A percentile compares a stretch with the other conserved stretches of the same genome.
phyloP scores from a whole-genome alignment of 2,797 vertebrate species.

The Rallus crepitans region DNA sequence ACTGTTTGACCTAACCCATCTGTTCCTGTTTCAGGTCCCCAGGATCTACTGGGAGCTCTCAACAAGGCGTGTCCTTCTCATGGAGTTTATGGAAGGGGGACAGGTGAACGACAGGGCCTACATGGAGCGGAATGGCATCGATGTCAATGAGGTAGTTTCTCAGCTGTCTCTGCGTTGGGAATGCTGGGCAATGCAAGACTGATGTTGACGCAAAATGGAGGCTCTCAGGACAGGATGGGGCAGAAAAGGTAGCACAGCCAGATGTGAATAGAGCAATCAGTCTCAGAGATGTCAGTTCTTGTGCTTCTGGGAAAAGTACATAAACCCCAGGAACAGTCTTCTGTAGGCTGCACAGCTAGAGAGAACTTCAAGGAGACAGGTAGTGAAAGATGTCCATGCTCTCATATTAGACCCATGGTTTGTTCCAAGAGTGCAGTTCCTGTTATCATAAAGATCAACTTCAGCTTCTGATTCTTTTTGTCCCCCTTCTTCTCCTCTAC shows the following conservation, averaged over 20 bases:
- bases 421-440: not conserved
- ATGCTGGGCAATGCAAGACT: not conserved
- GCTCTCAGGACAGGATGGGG: not conserved
- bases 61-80: slow-evolving; percentile 91
- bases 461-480: not conserved
- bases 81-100: slow-evolving; percentile 95
- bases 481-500: not conserved
- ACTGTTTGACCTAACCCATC: not conserved
- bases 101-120: slow-evolving; percentile 94
- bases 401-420: not conserved
- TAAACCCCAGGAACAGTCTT: not conserved
- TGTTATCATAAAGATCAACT: not conserved
- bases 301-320: not conserved
- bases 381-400: not conserved
- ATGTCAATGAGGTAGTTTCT: slow-evolving; percentile 89
- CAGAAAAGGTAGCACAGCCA: not conserved
- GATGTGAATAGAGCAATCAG: not conserved
- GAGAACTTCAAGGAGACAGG: not conserved
- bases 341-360: not conserved
- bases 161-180: not conserved
- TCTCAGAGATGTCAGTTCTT: not conserved
- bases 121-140: slow-evolving; percentile 88
- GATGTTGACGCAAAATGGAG: not conserved
- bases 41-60: slow-evolving; percentile 94
- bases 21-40: slow-evolving; percentile 84